These are phyloP conservation scores for Scrobipalpa costella DNA, from an alignment of 2,888 invertebrate species.

Conservation along the genomic window DNA sequence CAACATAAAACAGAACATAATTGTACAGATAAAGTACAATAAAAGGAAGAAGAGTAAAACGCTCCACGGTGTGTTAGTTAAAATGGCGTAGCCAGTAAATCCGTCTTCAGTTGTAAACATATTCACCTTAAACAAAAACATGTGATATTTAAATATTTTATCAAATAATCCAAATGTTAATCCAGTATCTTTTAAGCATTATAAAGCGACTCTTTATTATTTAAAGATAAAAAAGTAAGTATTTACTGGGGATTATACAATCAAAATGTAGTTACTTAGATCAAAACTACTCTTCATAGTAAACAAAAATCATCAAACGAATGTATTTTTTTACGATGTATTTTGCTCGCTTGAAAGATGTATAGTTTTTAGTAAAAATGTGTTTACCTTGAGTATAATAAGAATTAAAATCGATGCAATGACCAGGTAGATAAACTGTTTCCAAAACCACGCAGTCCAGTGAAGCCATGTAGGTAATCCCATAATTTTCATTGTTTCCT, in stretches of 20 bases:
- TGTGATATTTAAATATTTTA: neutral
- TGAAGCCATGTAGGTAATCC: slow-evolving; percentile 91
- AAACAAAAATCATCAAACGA: too few relatives aligned
- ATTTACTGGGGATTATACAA: too few relatives aligned
- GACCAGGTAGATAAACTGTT: slow-evolving; percentile 85
- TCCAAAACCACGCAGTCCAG: slow-evolving; percentile 93
- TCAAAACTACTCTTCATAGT: too few relatives aligned
- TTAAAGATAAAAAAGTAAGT: too few relatives aligned
- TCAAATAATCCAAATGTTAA: neutral
- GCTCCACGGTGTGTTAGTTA: slow-evolving; percentile 84
- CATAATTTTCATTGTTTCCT: slow-evolving; percentile 97
- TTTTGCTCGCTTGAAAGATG: too few relatives aligned
- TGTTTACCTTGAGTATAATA: slow-evolving; percentile 81
- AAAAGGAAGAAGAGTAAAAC: slow-evolving; percentile 86
- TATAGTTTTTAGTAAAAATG: neutral
- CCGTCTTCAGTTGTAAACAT: slow-evolving; percentile 77
- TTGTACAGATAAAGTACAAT: slow-evolving; percentile 85
- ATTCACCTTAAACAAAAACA: slow-evolving; percentile 61
- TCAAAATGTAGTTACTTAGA: too few relatives aligned
- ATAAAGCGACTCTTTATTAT: too few relatives aligned
- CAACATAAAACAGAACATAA: slow-evolving; percentile 89
- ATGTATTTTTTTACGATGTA: too few relatives aligned
- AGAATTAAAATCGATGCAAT: slow-evolving; percentile 82
- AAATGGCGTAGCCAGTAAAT: slow-evolving; percentile 80
- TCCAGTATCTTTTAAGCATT: too few relatives aligned